phyloP scores from a whole-genome alignment of 2,113 vertebrate species.

The Chloropsis cyanopogon region DNA sequence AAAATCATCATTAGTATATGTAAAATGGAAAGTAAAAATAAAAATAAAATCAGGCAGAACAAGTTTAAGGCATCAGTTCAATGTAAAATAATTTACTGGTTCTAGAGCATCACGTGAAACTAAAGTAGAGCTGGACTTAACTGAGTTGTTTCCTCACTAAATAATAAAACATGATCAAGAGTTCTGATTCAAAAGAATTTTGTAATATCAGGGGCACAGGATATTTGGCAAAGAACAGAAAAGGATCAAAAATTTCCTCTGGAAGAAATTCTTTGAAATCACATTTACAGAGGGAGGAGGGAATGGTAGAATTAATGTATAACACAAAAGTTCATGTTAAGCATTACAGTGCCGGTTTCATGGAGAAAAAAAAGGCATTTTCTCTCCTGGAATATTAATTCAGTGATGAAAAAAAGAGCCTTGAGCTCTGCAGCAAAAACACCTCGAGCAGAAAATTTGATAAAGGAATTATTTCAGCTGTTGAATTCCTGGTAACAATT shows the following conservation, averaged over 20 bases:
- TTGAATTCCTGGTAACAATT: background rate
- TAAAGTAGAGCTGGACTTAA: background rate
- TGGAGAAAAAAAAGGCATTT: background rate
- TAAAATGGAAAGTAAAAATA: background rate
- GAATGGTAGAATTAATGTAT: fast-evolving
- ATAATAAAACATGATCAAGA: background rate
- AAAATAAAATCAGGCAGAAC: background rate
- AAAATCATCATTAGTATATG: background rate
- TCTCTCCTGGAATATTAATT: background rate
- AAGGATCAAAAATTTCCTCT: background rate
- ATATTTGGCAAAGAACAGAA: background rate
- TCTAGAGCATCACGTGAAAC: background rate
- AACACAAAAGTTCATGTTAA: background rate
- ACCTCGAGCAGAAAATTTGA: background rate
- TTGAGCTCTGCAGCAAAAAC: background rate
- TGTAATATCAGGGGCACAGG: background rate
- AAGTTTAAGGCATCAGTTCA: background rate
- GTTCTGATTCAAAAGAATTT: background rate
- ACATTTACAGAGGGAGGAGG: background rate
- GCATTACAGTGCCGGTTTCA: background rate
- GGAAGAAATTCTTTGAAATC: background rate
- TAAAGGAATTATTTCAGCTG: background rate
- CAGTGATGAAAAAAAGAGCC: background rate
- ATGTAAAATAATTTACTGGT: background rate
- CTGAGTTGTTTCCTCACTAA: background rate